Base-by-base conservation (phyloP, 2,888 invertebrate species). In the Ephialtes manifestator region DNA sequence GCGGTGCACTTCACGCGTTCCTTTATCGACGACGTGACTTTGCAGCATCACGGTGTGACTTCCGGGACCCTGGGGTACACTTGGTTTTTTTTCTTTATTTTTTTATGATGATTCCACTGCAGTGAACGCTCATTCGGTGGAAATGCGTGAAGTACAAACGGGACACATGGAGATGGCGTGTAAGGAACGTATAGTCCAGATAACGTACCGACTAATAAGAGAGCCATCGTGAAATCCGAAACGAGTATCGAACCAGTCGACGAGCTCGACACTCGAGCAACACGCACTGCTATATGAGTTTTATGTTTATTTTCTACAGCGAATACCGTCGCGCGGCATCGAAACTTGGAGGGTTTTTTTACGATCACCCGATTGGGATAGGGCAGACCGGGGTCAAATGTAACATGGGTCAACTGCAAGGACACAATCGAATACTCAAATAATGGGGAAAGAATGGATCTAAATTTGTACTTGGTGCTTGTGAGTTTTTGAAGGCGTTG, bases 1-100 rank as follows among this genome's bases (percentile, higher is more conserved):
- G 70, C 84, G 53, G 28, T 74, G 63, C 77, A 75, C 76, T 81
- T 80, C 76, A 65, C 79, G 76, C 85, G 87, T 79, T 67, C 87
- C 87, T 90, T 90, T 90, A 90, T 90, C 89, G 91, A 88, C 89
- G 87, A 90, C 89, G 88, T 87, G 89, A 90, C 89, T 89, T 63
- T 80, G 77, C 83, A 79, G 67, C 60, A 63, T 81, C 60, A 28
- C 70, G 53, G 51, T 72, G 80, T 71, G 86, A 90, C 89, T 90
- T 90, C 89, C 90, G 89, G 89, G 88, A 86, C 78, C 71, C 82
- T 71, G 39, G 60, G 53, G 81, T 35, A 20, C 58, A 43, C 63
- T 31, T 79, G 75, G 53, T 80, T 83, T 65, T 60, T n/a, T 31
- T 63, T 35, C 8, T 63, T 63, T 4, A 43, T 65, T 65, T 65